A percentile compares a stretch with the other conserved stretches of the same genome.
Conservation (phyloP, 2,113 vertebrate species). For the Catharus fuscescens region DNA sequence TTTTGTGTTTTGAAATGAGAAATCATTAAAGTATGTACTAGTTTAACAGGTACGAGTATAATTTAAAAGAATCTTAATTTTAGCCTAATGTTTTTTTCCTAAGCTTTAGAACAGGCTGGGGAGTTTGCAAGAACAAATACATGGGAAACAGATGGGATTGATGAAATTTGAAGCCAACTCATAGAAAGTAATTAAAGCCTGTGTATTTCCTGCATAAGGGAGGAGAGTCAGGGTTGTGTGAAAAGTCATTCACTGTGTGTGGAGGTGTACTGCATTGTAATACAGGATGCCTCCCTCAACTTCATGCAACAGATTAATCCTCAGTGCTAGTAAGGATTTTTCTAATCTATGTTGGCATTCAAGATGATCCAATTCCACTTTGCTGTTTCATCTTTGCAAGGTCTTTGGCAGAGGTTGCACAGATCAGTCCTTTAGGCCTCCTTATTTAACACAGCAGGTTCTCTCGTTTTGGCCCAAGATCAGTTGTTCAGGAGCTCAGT, state of each 20-base stretch:
- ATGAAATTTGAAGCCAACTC: not conserved
- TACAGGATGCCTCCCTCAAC: not conserved
- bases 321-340: not conserved
- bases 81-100: not conserved
- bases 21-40: not conserved
- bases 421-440: not conserved
- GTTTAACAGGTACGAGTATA: not conserved
- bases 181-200: not conserved
- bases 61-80: not conserved
- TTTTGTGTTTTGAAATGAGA: conserved; percentile 4
- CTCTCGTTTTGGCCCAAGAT: not conserved
- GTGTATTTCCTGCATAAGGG: not conserved
- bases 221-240: not conserved
- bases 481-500: not conserved
- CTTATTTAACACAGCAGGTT: not conserved
- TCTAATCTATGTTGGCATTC: accelerated
- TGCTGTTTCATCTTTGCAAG: not conserved
- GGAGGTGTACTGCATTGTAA: not conserved
- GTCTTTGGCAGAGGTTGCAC: not conserved
- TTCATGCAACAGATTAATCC: not conserved
- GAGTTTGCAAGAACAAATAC: not conserved
- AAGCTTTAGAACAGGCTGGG: not conserved
- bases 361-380: not conserved
- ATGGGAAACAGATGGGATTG: conserved; percentile 5
- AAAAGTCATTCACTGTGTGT: not conserved